Conservation (phyloP, 2,113 vertebrate species). For the Rhinoptilus africanus region DNA sequence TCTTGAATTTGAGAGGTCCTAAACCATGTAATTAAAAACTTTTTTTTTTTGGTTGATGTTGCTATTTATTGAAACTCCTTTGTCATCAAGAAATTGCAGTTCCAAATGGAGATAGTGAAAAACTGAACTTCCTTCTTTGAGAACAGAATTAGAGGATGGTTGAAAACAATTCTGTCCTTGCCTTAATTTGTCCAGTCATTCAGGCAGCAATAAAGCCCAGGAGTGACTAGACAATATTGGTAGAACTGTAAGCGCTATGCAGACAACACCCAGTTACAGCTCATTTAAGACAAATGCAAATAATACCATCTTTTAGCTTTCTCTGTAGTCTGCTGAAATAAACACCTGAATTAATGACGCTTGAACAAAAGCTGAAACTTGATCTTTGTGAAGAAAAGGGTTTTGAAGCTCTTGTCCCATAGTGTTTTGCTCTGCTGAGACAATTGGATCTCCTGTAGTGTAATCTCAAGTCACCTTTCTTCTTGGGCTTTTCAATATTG, state of each 20-base stretch:
- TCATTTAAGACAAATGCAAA: background rate
- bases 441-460: background rate
- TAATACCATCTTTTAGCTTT: background rate
- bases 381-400: background rate
- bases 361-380: background rate
- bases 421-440: background rate
- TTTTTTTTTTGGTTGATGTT: background rate
- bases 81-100: background rate
- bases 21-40: background rate
- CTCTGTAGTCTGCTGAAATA: background rate
- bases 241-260: background rate
- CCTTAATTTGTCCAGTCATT: background rate
- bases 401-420: background rate
- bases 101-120: background rate
- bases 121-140: background rate
- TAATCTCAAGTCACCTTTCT: background rate
- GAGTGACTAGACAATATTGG: background rate
- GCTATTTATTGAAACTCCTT: background rate
- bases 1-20: background rate
- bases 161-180: background rate
- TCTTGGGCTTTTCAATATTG: background rate
- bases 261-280: background rate
- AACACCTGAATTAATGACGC: accelerated
- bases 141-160: background rate
- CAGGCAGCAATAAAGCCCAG: background rate